These are phyloP conservation scores for Mnemiopsis leidyi DNA, from an alignment of 37 sponge, comb jelly and placozoan genomes.

Conservation along the genomic window DNA sequence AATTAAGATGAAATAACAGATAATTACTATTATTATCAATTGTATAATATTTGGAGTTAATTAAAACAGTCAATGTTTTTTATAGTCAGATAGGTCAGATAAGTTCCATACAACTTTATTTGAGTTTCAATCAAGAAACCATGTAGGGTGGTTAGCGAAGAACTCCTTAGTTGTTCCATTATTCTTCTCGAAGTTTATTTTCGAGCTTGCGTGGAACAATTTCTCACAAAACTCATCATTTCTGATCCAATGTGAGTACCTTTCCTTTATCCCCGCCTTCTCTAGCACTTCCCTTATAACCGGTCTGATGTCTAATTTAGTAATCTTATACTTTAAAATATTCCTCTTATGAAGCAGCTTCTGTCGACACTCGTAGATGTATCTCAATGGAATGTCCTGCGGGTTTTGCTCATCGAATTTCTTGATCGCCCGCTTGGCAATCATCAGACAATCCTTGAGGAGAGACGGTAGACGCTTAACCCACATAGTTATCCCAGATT, in stretches of 20 bases:
- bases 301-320: not conserved
- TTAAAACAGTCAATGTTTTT: no score
- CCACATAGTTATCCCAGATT: not conserved
- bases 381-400: not conserved
- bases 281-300: not conserved
- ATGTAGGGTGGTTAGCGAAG: constrained; percentile 9
- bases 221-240: not conserved
- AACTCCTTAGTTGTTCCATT: constrained; percentile 4
- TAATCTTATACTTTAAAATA: constrained; percentile 4
- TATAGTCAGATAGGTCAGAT: no score
- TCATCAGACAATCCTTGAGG: not conserved
- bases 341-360: not conserved
- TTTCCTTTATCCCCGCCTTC: not conserved
- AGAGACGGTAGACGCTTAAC: not conserved
- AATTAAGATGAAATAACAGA: no score
- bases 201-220: not conserved
- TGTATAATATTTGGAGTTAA: no score
- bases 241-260: not conserved
- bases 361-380: not conserved
- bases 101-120: no score
- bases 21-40: no score
- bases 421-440: not conserved
- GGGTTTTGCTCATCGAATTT: not conserved
- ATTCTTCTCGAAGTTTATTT: not conserved
- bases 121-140: constrained; percentile 20